Conservation (phyloP, 2,888 invertebrate species). For the Sacculina carcini region DNA sequence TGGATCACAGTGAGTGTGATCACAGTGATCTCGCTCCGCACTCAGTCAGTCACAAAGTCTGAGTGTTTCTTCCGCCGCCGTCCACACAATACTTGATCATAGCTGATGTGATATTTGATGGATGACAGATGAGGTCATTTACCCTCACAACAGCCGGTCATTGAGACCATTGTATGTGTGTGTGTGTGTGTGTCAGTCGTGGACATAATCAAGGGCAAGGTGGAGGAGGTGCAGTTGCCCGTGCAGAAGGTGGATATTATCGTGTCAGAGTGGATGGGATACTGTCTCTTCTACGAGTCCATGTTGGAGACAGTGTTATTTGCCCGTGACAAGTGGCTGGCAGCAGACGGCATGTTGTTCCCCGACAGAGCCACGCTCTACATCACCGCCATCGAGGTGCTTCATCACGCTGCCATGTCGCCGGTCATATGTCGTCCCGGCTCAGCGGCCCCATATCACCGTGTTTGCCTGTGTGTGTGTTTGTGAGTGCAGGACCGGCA, state of each 20-base stretch:
- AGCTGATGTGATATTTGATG: no score
- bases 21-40: background rate
- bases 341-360: conserved; percentile 70
- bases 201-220: conserved; percentile 19
- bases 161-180: background rate
- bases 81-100: no score
- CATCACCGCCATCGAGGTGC: conserved; percentile 38
- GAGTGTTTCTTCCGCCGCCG: no score
- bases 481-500: conserved; percentile 74
- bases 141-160: background rate
- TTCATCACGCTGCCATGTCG: background rate
- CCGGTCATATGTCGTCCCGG: background rate
- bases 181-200: conserved; percentile 13
- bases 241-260: conserved; percentile 62
- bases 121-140: no score
- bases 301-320: conserved; percentile 98
- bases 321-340: conserved; percentile 92
- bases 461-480: background rate
- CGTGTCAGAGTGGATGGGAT: conserved; percentile 56
- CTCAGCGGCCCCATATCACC: background rate
- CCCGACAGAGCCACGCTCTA: conserved; percentile 77
- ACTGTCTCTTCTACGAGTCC: conserved; percentile 88
- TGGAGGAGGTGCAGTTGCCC: conserved; percentile 29
- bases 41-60: background rate
- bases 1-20: conserved; percentile 12